These are phyloP conservation scores for Lepidothrix coronata DNA, from an alignment of 2,113 vertebrate species.

Conservation along the genomic window DNA sequence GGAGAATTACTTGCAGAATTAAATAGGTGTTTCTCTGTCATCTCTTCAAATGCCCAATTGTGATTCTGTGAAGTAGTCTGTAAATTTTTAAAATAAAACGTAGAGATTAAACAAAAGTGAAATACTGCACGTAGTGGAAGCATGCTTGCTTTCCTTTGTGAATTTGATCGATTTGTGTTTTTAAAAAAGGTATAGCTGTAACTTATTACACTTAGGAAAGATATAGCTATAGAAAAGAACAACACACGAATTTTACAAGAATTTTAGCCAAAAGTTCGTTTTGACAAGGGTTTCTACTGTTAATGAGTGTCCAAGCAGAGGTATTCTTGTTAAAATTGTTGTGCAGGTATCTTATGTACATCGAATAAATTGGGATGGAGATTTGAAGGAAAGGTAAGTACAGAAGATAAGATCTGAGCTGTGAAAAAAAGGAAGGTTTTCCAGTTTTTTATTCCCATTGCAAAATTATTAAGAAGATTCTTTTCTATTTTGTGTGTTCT, in stretches of 20 bases:
- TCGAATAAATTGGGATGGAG: not conserved
- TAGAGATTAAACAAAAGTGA: not conserved
- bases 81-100: not conserved
- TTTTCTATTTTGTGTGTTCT: not conserved
- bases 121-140: not conserved
- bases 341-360: not conserved
- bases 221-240: slow-evolving; percentile 68
- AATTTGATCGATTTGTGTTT: slow-evolving; percentile 59
- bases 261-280: not conserved
- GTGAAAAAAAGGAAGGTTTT: not conserved
- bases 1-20: slow-evolving; percentile 26
- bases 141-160: not conserved
- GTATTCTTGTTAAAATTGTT: not conserved
- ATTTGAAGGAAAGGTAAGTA: not conserved
- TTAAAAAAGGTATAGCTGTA: slow-evolving; percentile 32
- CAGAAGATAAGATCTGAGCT: not conserved
- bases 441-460: not conserved
- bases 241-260: slow-evolving; percentile 37
- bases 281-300: not conserved
- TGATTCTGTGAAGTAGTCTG: not conserved
- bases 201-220: slow-evolving; percentile 45
- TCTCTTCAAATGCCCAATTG: not conserved
- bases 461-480: not conserved
- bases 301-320: not conserved
- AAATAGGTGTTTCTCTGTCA: not conserved